phyloP scores from a whole-genome alignment of 92 coral and sea anemone species.

The Pocillopora meandrina region DNA sequence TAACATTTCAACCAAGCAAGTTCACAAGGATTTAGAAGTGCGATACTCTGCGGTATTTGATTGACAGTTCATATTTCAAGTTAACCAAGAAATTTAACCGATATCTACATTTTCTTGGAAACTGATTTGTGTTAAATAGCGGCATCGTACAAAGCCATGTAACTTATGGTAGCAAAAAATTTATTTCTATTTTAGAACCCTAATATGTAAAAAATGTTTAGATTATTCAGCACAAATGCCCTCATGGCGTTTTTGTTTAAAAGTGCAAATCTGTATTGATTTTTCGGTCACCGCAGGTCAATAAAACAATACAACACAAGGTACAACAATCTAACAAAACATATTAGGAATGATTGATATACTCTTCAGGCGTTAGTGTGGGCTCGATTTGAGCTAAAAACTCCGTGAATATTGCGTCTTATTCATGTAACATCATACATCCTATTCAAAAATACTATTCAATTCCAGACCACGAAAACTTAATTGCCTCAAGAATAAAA shows the following conservation, averaged over 20 bases:
- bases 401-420: constrained; percentile 31
- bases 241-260: constrained; percentile 41
- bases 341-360: constrained; percentile 38
- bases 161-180: neutral
- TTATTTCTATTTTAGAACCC: neutral
- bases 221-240: neutral
- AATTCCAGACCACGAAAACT: neutral
- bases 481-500: neutral
- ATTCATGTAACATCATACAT: constrained; percentile 18
- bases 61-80: neutral
- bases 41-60: constrained; percentile 1
- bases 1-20: neutral
- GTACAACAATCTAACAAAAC: constrained; percentile 35
- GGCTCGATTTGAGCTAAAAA: constrained; percentile 28
- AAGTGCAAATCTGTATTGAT: constrained; percentile 44
- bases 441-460: constrained; percentile 8
- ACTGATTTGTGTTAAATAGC: neutral
- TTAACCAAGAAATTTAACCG: neutral
- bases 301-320: constrained; percentile 27
- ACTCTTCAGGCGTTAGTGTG: constrained; percentile 35
- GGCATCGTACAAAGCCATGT: no score
- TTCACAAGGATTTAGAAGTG: neutral
- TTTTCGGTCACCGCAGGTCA: constrained; percentile 38
- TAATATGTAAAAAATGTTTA: neutral
- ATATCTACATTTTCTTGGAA: constrained; percentile 7